Percentiles rank a stretch among this genome's conserved stretches.
Conservation (phyloP, 2,113 vertebrate species). For the Salvator merianae region DNA sequence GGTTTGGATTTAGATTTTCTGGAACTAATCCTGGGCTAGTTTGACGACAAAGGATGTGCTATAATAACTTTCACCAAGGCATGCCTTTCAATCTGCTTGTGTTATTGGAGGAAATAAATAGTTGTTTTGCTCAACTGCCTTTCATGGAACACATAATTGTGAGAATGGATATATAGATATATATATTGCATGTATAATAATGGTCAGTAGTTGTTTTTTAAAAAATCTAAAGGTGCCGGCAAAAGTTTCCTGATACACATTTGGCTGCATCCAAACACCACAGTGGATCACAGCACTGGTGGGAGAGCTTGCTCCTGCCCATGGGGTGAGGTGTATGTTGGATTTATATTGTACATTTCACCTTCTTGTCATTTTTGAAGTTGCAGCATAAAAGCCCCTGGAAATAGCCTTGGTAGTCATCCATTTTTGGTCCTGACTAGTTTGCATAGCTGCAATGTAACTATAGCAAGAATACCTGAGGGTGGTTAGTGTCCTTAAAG, state of each 20-base stretch:
- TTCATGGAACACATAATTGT: neutral
- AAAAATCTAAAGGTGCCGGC: neutral
- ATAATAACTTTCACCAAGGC: constrained; percentile 44
- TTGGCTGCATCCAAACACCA: too few relatives aligned
- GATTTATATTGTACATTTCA: too few relatives aligned
- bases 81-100: constrained; percentile 51
- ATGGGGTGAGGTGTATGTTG: too few relatives aligned
- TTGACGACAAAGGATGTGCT: constrained; percentile 66
- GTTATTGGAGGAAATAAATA: neutral
- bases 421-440: too few relatives aligned
- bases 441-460: too few relatives aligned
- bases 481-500: too few relatives aligned
- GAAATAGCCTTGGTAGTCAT: too few relatives aligned
- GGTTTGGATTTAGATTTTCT: constrained; percentile 59
- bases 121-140: neutral
- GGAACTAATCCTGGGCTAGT: constrained; percentile 49
- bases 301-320: too few relatives aligned
- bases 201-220: neutral
- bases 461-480: too few relatives aligned
- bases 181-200: neutral
- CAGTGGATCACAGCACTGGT: too few relatives aligned
- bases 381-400: too few relatives aligned
- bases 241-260: neutral
- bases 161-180: neutral
- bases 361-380: too few relatives aligned